A percentile compares a stretch with the other conserved stretches of the same genome.
Conservation (phyloP, 2,888 invertebrate genomes). For the Lacanobia oleracea region DNA sequence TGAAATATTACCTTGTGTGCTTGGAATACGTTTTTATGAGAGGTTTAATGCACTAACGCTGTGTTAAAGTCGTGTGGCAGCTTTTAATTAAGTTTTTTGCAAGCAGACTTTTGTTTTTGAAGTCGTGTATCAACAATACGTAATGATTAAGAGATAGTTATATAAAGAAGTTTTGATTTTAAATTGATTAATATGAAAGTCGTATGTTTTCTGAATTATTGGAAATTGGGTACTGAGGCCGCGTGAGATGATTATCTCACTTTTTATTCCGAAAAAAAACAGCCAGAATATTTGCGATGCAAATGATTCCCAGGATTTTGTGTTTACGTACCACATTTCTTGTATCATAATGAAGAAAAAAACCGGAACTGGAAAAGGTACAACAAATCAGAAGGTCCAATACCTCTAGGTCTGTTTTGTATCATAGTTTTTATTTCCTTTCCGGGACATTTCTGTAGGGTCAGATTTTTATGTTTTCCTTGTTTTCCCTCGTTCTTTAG, state of each 20-base stretch:
- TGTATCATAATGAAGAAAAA: conserved; percentile 18
- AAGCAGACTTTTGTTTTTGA: background rate
- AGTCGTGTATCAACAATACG: background rate
- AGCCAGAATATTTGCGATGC: background rate
- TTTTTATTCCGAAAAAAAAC: background rate
- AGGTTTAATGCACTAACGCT: conserved; percentile 27
- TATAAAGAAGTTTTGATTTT: background rate
- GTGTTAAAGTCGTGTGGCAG: conserved; percentile 22
- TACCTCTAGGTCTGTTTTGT: conserved; percentile 58
- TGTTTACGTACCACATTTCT: background rate
- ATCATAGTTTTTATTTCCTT: conserved; percentile 64
- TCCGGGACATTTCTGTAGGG: conserved; percentile 57
- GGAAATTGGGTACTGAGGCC: background rate
- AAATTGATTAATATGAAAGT: background rate
- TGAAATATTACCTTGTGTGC: conserved; percentile 50
- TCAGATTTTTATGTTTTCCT: conserved; percentile 64
- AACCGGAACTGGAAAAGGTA: conserved; percentile 31
- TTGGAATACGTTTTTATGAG: conserved; percentile 48
- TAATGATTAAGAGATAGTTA: background rate
- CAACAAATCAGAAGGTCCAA: conserved; percentile 53
- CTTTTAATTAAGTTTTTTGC: conserved; percentile 28
- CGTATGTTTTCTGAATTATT: background rate
- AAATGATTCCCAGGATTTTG: background rate
- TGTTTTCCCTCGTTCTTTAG: conserved; percentile 54
- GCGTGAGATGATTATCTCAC: background rate